A percentile compares a stretch with the other conserved stretches of the same genome.
These are phyloP conservation scores for Eustalomyia histrio DNA, from an alignment of 2,888 invertebrate genomes.

Conservation along the genomic window DNA sequence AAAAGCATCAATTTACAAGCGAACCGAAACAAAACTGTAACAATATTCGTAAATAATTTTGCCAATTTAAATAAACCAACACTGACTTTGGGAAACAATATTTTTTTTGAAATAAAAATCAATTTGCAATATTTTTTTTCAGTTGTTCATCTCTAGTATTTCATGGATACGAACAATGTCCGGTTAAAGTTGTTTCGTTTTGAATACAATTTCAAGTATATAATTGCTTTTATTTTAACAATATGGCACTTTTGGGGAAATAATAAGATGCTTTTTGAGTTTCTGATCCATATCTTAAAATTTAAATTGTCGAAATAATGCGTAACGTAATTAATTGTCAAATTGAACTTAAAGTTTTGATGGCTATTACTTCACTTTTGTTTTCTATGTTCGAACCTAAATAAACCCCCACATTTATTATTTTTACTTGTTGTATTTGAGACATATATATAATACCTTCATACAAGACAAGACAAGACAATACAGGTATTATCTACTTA, in stretches of 20 bases:
- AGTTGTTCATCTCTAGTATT: not conserved
- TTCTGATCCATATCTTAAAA: not conserved
- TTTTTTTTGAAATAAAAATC: not conserved
- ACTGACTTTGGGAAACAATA: not conserved
- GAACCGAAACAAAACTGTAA: not conserved
- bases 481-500: too few species aligned
- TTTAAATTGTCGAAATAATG: slow-evolving; percentile 14
- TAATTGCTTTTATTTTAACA: not conserved
- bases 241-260: not conserved
- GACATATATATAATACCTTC: not conserved
- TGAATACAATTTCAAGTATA: not conserved
- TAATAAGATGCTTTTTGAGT: not conserved
- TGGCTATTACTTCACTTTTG: slow-evolving; percentile 23
- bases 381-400: not conserved
- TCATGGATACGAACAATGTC: not conserved
- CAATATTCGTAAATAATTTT: not conserved
- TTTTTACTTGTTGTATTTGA: not conserved
- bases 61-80: not conserved
- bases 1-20: not conserved
- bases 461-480: too few species aligned
- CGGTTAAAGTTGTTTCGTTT: not conserved
- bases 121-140: too few species aligned
- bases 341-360: slow-evolving; percentile 54
- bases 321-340: slow-evolving; percentile 52
- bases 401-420: not conserved